These are phyloP conservation scores for Rhyacophila evoluta DNA, from an alignment of 2,888 invertebrate species.

Conservation along the genomic window DNA sequence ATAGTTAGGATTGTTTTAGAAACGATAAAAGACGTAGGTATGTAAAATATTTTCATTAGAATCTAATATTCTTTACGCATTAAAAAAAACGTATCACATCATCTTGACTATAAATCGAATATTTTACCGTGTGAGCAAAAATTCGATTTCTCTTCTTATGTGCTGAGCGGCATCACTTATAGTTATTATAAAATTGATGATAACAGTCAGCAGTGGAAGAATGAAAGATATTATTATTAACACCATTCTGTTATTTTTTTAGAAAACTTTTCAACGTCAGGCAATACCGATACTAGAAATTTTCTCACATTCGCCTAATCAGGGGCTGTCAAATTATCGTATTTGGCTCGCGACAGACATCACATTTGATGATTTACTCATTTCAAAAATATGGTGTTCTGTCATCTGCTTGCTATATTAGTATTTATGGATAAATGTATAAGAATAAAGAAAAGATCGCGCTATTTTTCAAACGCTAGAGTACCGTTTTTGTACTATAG, in stretches of 20 bases:
- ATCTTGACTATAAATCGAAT: background rate
- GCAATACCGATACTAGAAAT: background rate
- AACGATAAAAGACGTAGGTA: too few species aligned
- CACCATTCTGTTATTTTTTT: background rate
- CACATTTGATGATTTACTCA: too few species aligned
- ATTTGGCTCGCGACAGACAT: too few species aligned
- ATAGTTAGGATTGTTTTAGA: too few species aligned
- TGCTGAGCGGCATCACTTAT: constrained; percentile 5
- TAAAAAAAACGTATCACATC: background rate
- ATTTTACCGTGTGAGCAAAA: constrained; percentile 15
- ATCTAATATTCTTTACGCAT: background rate
- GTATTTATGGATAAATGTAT: too few species aligned
- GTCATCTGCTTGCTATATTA: too few species aligned
- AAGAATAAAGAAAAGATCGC: too few species aligned
- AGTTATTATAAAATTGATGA: constrained; percentile 19
- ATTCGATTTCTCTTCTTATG: constrained; percentile 13
- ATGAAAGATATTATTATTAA: background rate
- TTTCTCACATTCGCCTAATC: constrained; percentile 4
- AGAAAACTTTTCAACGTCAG: background rate
- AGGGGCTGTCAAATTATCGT: background rate
- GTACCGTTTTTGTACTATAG: too few species aligned
- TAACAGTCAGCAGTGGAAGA: background rate
- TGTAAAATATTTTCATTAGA: constrained; percentile 3
- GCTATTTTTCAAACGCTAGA: too few species aligned
- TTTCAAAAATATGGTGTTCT: too few species aligned